phyloP scores from a whole-genome alignment of 1,140 invertebrate genomes.

The Telenomus remus region DNA sequence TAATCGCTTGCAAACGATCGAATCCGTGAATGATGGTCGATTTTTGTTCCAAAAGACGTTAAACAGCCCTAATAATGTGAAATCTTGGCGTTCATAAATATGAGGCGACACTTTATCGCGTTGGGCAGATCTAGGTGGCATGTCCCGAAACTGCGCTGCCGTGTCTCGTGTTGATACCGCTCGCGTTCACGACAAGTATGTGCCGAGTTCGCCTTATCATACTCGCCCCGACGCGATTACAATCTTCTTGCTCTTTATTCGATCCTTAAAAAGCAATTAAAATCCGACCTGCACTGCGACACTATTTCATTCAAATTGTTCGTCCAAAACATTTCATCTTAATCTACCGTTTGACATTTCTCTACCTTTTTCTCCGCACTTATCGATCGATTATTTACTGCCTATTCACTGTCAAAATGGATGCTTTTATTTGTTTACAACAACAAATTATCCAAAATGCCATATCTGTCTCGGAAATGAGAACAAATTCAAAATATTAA shows the following conservation, averaged over 20 bases:
- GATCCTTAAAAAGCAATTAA: slow-evolving; percentile 39
- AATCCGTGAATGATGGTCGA: slow-evolving; percentile 47
- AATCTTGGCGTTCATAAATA: slow-evolving; percentile 72
- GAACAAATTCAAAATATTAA: too few relatives aligned
- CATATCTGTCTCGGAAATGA: too few relatives aligned
- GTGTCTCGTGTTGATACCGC: slow-evolving; percentile 71
- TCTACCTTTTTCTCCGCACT: too few relatives aligned
- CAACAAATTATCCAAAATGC: too few relatives aligned
- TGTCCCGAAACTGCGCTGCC: slow-evolving; percentile 70
- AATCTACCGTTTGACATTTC: too few relatives aligned
- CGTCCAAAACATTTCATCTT: too few relatives aligned
- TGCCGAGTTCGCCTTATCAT: slow-evolving; percentile 49
- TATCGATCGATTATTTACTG: too few relatives aligned
- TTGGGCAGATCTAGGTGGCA: slow-evolving; percentile 68
- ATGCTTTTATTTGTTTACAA: too few relatives aligned
- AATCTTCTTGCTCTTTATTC: slow-evolving; percentile 57
- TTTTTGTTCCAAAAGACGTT: slow-evolving; percentile 61
- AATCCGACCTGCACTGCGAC: slow-evolving; percentile 33
- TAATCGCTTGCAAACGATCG: slow-evolving; percentile 51
- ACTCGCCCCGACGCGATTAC: slow-evolving; percentile 39
- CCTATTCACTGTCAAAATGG: too few relatives aligned
- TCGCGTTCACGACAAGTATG: slow-evolving; percentile 61
- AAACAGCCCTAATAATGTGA: slow-evolving; percentile 73
- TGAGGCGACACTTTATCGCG: slow-evolving; percentile 64
- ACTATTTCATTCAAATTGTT: slow-evolving; percentile 4